These are phyloP conservation scores for Cerastis leucographa DNA, from an alignment of 2,888 invertebrate species.

Conservation along the genomic window DNA sequence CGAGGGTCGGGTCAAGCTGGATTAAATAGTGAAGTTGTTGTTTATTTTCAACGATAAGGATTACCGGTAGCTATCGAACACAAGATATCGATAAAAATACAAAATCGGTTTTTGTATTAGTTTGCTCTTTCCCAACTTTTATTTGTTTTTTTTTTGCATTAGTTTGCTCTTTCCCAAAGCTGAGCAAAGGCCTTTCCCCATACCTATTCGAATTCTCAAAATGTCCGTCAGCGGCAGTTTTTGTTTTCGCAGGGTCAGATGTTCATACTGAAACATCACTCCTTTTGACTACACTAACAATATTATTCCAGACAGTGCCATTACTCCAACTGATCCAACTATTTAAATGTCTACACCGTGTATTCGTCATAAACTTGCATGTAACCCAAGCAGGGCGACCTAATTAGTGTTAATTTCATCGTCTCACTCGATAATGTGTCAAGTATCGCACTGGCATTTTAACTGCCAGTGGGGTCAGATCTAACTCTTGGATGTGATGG, in stretches of 20 bases:
- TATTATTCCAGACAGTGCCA: not conserved
- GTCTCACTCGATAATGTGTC: conserved; percentile 62
- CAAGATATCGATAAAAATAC: not conserved
- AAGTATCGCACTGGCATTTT: conserved; percentile 59
- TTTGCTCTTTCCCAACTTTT: not conserved
- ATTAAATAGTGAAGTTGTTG: not conserved
- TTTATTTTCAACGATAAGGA: not conserved
- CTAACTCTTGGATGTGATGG: conserved; percentile 13
- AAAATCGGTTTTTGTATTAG: not conserved
- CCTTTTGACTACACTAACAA: not conserved
- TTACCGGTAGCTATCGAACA: not conserved
- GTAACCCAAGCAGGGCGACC: conserved; percentile 62
- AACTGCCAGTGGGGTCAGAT: conserved; percentile 39
- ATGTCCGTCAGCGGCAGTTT: too few relatives aligned
- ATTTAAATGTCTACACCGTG: conserved; percentile 1
- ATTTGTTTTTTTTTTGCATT: not conserved
- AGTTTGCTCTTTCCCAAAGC: not conserved
- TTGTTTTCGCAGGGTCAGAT: not conserved
- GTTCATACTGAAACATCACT: not conserved
- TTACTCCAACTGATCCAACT: not conserved
- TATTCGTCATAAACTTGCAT: conserved; percentile 49
- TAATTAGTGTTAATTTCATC: conserved; percentile 67
- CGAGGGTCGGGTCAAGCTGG: not conserved
- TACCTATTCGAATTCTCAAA: not conserved
- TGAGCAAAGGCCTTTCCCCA: not conserved